Evolutionary conservation across 2,113 vertebrate species (phyloP).

Genomic region (Myotis yumanensis): DNA sequence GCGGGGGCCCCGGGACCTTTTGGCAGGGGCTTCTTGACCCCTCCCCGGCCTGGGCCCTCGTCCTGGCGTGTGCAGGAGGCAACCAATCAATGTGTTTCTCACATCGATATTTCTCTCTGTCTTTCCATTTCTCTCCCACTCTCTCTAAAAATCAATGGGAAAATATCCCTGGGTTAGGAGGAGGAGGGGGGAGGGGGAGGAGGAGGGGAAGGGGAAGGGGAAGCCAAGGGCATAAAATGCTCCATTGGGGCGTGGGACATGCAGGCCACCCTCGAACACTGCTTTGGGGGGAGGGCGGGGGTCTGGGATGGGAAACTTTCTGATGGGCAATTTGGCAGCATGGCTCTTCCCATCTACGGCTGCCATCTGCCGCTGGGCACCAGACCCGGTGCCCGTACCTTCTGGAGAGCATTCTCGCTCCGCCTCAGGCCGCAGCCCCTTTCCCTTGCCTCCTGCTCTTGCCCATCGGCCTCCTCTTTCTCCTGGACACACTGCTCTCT

Average conservation of each 20-base stretch:
- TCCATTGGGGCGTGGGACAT: accelerated
- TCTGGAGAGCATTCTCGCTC: background rate
- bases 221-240: background rate
- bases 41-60: too few relatives aligned
- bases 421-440: background rate
- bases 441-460: background rate
- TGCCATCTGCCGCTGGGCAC: background rate
- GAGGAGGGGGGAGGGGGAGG: too few relatives aligned
- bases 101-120: too few relatives aligned
- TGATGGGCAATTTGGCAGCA: background rate
- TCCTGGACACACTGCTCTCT: background rate
- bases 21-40: too few relatives aligned
- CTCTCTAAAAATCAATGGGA: too few relatives aligned
- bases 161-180: too few relatives aligned
- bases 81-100: too few relatives aligned
- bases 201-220: background rate
- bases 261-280: background rate
- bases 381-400: background rate
- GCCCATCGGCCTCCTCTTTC: background rate
- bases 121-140: too few relatives aligned
- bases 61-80: too few relatives aligned
- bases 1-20: background rate
- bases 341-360: background rate
- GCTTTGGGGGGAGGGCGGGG: background rate
- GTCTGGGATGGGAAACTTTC: background rate